Conservation (phyloP, 2,888 invertebrate species). For the Oscheius sp. region DNA sequence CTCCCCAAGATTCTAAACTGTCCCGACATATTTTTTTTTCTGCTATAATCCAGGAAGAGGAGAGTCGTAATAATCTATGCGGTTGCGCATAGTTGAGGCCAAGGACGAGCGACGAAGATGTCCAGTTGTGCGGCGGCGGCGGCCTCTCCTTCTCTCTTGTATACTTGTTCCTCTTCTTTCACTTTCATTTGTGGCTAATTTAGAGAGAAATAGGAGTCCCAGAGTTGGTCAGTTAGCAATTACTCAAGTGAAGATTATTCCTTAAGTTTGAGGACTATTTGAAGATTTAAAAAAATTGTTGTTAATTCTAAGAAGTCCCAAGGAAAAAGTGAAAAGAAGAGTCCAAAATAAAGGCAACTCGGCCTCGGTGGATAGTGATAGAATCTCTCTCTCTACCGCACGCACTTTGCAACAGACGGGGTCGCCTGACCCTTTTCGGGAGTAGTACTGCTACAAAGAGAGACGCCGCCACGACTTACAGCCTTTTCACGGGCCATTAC, state of each 20-base stretch:
- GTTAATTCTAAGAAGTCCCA: too few relatives aligned
- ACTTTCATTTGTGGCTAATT: not conserved
- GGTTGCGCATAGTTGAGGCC: slow-evolving; percentile 20
- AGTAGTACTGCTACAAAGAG: not conserved
- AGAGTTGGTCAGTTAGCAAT: too few relatives aligned
- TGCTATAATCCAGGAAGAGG: not conserved
- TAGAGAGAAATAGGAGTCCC: too few relatives aligned
- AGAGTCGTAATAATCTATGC: slow-evolving; percentile 24
- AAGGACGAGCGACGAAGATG: not conserved
- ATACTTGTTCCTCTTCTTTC: not conserved
- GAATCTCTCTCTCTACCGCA: not conserved
- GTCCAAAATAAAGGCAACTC: not conserved
- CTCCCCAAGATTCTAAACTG: not conserved
- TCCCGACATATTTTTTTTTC: not conserved
- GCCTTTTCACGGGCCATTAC: not conserved
- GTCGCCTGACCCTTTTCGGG: slow-evolving; percentile 1
- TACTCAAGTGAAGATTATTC: too few relatives aligned
- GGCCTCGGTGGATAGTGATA: not conserved
- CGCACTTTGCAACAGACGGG: slow-evolving; percentile 6
- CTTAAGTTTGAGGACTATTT: too few relatives aligned
- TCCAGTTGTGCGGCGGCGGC: not conserved
- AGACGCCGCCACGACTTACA: not conserved
- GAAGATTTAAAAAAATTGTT: too few relatives aligned
- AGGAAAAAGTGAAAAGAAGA: too few relatives aligned
- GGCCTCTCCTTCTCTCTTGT: not conserved